Conservation (phyloP, 2,888 invertebrate species). For the Ectemnius continuus region DNA sequence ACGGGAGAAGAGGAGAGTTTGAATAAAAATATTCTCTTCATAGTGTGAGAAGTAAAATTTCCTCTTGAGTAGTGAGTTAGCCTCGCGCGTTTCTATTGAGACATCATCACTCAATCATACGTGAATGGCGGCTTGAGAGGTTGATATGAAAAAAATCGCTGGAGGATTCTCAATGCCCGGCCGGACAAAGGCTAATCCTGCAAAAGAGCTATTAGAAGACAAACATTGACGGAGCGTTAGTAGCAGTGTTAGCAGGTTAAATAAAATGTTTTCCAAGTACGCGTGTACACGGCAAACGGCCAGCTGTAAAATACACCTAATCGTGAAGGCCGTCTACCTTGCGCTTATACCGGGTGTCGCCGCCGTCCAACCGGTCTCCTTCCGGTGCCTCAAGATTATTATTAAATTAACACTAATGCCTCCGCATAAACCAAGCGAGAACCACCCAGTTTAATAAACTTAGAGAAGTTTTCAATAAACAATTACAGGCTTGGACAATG, state of each 20-base stretch:
- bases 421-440: conserved; percentile 46
- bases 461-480: neutral
- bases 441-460: neutral
- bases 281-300: conserved; percentile 7
- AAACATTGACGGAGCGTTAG: neutral
- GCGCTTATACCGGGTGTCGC: conserved; percentile 58
- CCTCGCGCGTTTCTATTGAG: too few relatives aligned
- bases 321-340: conserved; percentile 67
- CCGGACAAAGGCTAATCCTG: conserved; percentile 3
- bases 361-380: conserved; percentile 57
- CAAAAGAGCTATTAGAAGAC: conserved; percentile 21
- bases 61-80: too few relatives aligned
- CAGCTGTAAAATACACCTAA: conserved; percentile 64
- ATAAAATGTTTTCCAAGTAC: conserved; percentile 31
- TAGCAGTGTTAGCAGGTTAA: neutral
- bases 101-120: too few relatives aligned
- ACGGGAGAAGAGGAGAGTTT: too few relatives aligned
- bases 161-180: neutral
- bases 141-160: neutral
- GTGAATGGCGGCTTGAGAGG: too few relatives aligned
- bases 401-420: conserved; percentile 52
- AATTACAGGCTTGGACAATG: too few relatives aligned
- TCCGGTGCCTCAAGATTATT: conserved; percentile 47
- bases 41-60: too few relatives aligned
- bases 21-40: too few relatives aligned